Evolutionary conservation across 92 coral and sea anemone species (phyloP).

Genomic region (Epizoanthus scotinus): DNA sequence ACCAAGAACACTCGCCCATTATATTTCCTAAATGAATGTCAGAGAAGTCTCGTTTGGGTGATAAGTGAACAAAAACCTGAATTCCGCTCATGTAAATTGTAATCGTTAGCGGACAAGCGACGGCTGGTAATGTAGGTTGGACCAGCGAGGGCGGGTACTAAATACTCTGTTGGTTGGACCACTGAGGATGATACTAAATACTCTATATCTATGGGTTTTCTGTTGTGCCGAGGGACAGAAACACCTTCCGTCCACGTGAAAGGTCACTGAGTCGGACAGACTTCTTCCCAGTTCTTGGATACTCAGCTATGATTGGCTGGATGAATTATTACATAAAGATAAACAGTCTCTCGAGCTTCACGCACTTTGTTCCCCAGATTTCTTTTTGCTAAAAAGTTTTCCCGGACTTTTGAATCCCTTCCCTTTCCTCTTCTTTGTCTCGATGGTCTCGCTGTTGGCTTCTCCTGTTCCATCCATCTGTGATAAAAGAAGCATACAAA

Average conservation of each 20-base stretch:
- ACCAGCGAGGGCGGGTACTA: not conserved
- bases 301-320: not conserved
- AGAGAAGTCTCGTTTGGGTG: constrained; percentile 19
- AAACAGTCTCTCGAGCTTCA: constrained; percentile 24
- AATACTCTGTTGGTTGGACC: not conserved
- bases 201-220: not conserved
- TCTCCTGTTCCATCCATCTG: constrained; percentile 23
- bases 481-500: not conserved
- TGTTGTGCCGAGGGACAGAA: not conserved
- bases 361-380: constrained; percentile 53
- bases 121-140: constrained; percentile 1
- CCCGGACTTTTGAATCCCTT: constrained; percentile 90
- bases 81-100: constrained; percentile 18
- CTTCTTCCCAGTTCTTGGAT: not conserved
- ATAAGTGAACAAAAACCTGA: constrained; percentile 2
- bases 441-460: constrained; percentile 47
- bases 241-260: not conserved
- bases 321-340: constrained; percentile 1
- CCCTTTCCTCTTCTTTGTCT: constrained; percentile 54
- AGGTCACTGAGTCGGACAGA: constrained; percentile 1
- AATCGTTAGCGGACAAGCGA: not conserved
- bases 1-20: constrained; percentile 4
- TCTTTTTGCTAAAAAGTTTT: constrained; percentile 69
- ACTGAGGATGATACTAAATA: not conserved
- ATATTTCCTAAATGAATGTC: constrained; percentile 17